phyloP scores from a whole-genome alignment of 2,888 invertebrate species.

The Iselma pallidipennis region DNA sequence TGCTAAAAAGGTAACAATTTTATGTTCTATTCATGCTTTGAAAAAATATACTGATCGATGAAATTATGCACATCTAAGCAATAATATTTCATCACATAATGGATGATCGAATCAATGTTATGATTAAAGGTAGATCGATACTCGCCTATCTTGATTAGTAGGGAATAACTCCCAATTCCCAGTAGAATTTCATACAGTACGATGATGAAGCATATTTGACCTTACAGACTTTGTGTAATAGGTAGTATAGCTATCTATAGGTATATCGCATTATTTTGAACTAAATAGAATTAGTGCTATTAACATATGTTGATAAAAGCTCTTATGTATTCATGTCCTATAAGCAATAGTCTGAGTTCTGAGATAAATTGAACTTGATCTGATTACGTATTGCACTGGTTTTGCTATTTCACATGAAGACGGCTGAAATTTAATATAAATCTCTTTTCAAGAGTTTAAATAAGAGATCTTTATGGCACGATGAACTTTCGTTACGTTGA shows the following conservation, averaged over 20 bases:
- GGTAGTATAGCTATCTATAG: no score
- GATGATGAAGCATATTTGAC: not conserved
- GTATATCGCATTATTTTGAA: no score
- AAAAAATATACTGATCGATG: no score
- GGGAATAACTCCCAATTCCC: not conserved
- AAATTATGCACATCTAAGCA: not conserved
- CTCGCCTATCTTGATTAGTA: not conserved
- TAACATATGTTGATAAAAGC: no score
- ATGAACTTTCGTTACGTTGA: constrained; percentile 18
- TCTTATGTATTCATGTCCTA: no score
- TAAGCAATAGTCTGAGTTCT: no score
- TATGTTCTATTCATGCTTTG: no score
- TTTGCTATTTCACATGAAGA: not conserved
- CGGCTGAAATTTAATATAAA: constrained; percentile 18
- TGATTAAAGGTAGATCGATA: not conserved
- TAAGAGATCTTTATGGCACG: constrained; percentile 14
- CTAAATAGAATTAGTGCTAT: no score
- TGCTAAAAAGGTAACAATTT: no score
- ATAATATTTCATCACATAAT: not conserved
- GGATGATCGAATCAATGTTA: not conserved
- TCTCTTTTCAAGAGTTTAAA: constrained; percentile 12
- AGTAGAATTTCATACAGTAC: not conserved
- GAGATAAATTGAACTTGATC: not conserved
- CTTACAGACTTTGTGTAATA: not conserved
- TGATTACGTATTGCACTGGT: not conserved